These are phyloP conservation scores for Ips typographus DNA, from an alignment of 1,140 invertebrate genomes.

Conservation along the genomic window DNA sequence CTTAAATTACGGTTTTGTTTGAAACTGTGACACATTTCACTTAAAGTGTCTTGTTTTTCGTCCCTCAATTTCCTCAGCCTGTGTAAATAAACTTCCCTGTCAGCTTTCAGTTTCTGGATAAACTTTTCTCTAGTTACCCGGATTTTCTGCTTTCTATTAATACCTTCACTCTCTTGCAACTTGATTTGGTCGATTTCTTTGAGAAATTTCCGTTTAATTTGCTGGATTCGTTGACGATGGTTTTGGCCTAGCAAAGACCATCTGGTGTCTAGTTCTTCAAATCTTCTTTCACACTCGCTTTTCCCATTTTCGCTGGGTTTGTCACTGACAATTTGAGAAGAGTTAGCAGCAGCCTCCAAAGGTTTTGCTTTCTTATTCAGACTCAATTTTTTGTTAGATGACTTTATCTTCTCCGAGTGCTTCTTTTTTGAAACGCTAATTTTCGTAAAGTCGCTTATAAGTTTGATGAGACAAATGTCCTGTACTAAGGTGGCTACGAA, in stretches of 20 bases:
- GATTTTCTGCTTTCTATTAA: slow-evolving; percentile 35
- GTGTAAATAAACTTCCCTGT: slow-evolving; percentile 37
- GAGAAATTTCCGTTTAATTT: slow-evolving; percentile 40
- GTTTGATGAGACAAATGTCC: slow-evolving; percentile 35
- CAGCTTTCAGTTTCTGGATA: slow-evolving; percentile 33
- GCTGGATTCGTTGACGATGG: slow-evolving; percentile 38
- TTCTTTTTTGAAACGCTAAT: too few relatives aligned
- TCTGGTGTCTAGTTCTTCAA: slow-evolving; percentile 39
- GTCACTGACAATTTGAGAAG: not conserved
- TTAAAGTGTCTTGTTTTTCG: slow-evolving; percentile 27
- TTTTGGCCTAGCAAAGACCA: slow-evolving; percentile 33
- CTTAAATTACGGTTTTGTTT: slow-evolving; percentile 4
- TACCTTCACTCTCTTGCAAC: slow-evolving; percentile 33
- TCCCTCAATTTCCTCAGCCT: slow-evolving; percentile 37
- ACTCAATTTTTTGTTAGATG: not conserved
- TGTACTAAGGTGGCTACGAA: slow-evolving; percentile 32
- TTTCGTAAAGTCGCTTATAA: slow-evolving; percentile 31
- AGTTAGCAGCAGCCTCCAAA: not conserved
- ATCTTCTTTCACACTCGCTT: slow-evolving; percentile 43
- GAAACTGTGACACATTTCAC: slow-evolving; percentile 30
- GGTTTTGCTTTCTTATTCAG: not conserved
- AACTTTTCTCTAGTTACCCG: slow-evolving; percentile 37
- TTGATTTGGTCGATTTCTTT: slow-evolving; percentile 36
- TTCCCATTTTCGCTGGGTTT: slow-evolving; percentile 37
- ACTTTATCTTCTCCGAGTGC: not conserved